Base-by-base conservation (phyloP, 37 sponge, comb jelly and placozoan genomes). In the Geodia barretti region DNA sequence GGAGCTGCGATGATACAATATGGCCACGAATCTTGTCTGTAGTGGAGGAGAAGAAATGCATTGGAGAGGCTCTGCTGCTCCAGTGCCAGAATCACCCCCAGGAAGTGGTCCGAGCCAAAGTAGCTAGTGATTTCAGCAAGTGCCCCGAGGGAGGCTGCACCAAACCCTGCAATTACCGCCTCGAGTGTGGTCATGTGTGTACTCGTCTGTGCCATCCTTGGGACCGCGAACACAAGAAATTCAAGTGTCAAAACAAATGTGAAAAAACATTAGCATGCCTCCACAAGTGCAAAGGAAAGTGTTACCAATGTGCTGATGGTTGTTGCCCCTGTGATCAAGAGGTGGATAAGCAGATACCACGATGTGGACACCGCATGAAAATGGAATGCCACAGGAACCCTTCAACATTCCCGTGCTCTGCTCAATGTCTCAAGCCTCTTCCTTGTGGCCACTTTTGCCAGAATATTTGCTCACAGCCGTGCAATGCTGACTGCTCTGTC, bases 71-170 rank as follows among this genome's bases (percentile, higher is more conserved):
- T 4, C 62, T 96, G 36, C 92, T 94, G 21, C 60, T 97, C 11
- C 76, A 74, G 31, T 97, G 98, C 43, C 76, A 78, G 39, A 74
- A 65, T 65, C 95, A 97, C 80, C 93, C 93, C 24, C 24, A 87
- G 11, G 78, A 76, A 0, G 31, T 37, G 24, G 33, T 67, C 0
- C 29, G 39, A 2, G 88, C 81, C 47, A 4, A 0, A 14, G 60
- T 11, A 7, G 65, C 84, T 24, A 37, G 66, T n/a, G 95, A 92
- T 60, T 90, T 97, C 70, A 30, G 39, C 19, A 91, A 90, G 54
- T 82, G 88, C 39, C 90, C 89, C 24, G 94, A 95, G 31, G 96
- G 96, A 39, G 96, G 96, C 2, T 95, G 96, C 61, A 39, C 24
- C 28, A 65, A 86, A 31, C 76, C 66, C 0, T 95, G 96, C 62